Conservation (phyloP, 53 echinoderm and acorn worm genomes). For the Holothuria leucospilota region DNA sequence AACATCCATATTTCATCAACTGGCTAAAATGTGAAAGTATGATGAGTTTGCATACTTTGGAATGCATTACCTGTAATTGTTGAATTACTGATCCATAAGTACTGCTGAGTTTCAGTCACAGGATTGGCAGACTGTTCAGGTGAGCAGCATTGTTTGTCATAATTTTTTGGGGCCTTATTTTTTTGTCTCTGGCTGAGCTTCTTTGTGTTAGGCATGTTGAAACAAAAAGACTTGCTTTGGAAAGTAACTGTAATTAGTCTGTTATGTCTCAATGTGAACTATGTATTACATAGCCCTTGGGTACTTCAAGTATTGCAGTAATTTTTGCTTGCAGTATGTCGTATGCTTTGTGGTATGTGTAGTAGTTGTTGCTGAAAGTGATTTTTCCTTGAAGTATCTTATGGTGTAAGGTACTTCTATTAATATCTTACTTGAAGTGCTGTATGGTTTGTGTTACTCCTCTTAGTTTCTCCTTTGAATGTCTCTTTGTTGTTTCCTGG, state of each 20-base stretch:
- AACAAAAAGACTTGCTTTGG: neutral
- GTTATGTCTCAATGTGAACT: neutral
- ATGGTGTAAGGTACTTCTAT: neutral
- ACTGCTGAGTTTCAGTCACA: constrained; percentile 10
- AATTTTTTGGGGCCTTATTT: constrained; percentile 10
- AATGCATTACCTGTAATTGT: constrained; percentile 3
- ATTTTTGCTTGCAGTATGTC: too few relatives aligned
- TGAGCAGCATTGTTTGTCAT: neutral
- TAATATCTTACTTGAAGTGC: too few relatives aligned
- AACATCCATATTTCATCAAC: constrained; percentile 18
- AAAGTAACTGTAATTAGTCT: constrained; percentile 10
- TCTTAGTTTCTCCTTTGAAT: too few relatives aligned
- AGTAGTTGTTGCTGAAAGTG: neutral
- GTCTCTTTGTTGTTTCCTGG: neutral
- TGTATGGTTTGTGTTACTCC: too few relatives aligned
- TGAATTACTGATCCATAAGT: neutral
- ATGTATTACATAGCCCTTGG: neutral
- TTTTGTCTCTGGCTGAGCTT: constrained; percentile 3
- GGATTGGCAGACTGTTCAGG: neutral
- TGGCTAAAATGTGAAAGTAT: constrained; percentile 18
- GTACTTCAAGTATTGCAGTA: neutral
- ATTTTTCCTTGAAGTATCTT: neutral
- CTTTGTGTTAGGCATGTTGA: neutral
- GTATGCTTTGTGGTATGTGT: too few relatives aligned
- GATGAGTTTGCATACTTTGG: constrained; percentile 21